Evolutionary conservation across 2,113 vertebrate species (phyloP).

Genomic region (Phrynosoma platyrhinos): DNA sequence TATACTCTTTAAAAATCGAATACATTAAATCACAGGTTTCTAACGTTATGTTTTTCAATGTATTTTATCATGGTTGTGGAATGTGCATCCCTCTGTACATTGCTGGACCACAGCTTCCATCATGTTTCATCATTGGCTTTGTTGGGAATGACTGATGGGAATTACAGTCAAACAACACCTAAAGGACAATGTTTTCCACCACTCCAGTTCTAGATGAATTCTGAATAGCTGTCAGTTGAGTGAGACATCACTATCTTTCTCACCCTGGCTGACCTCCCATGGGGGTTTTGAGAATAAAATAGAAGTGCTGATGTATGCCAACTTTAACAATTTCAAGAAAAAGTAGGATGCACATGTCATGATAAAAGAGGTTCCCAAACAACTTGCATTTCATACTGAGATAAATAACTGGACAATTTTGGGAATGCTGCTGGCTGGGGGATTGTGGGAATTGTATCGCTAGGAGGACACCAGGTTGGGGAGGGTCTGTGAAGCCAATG

Average conservation of each 20-base stretch:
- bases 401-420: no score
- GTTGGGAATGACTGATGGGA: neutral
- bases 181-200: neutral
- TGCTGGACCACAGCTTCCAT: neutral
- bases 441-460: no score
- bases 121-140: neutral
- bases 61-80: neutral
- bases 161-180: neutral
- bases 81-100: neutral
- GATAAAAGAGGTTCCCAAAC: neutral
- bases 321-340: neutral
- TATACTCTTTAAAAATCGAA: neutral
- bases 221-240: neutral
- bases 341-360: neutral
- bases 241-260: neutral
- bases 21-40: neutral
- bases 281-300: neutral
- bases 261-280: neutral
- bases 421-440: no score
- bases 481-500: no score
- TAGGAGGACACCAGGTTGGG: no score
- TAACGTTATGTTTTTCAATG: neutral
- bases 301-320: neutral
- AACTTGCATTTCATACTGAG: neutral
- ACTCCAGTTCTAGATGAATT: neutral